Conservation (phyloP, 2,888 invertebrate species). For the Notocelia uddmanniana region DNA sequence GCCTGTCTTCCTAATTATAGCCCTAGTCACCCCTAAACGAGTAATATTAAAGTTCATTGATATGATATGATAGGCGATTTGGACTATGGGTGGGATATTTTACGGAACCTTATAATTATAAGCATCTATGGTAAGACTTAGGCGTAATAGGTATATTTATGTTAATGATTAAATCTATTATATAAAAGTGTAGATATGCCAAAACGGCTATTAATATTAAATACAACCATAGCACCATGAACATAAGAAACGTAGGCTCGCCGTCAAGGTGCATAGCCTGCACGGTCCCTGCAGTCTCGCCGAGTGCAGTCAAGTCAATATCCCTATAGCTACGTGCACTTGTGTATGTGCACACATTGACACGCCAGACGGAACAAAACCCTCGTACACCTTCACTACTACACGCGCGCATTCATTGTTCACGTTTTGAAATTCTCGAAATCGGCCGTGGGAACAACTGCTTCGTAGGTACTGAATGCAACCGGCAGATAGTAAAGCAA, state of each 20-base stretch:
- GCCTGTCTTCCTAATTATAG: too few species aligned
- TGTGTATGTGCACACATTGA: constrained; percentile 54
- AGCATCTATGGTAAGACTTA: background rate
- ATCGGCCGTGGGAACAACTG: constrained; percentile 77
- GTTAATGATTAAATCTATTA: background rate
- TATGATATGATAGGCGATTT: too few species aligned
- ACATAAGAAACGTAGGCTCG: background rate
- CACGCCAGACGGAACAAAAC: constrained; percentile 54
- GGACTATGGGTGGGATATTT: too few species aligned
- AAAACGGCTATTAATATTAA: background rate
- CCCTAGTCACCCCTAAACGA: too few species aligned
- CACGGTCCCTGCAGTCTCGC: constrained; percentile 42
- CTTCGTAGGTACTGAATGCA: constrained; percentile 53
- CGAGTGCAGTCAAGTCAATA: constrained; percentile 44
- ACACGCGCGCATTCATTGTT: constrained; percentile 76
- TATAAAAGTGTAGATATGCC: background rate
- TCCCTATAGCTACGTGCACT: constrained; percentile 29
- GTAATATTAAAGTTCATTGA: too few species aligned
- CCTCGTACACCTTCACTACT: constrained; percentile 54
- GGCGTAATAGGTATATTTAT: too few species aligned
- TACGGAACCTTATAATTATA: background rate
- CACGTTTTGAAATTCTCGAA: constrained; percentile 77
- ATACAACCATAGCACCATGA: background rate
- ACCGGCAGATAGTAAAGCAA: constrained; percentile 21
- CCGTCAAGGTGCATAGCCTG: constrained; percentile 1